Base-by-base conservation (phyloP, 2,888 invertebrate genomes). In the Zaprionus lineosus region DNA sequence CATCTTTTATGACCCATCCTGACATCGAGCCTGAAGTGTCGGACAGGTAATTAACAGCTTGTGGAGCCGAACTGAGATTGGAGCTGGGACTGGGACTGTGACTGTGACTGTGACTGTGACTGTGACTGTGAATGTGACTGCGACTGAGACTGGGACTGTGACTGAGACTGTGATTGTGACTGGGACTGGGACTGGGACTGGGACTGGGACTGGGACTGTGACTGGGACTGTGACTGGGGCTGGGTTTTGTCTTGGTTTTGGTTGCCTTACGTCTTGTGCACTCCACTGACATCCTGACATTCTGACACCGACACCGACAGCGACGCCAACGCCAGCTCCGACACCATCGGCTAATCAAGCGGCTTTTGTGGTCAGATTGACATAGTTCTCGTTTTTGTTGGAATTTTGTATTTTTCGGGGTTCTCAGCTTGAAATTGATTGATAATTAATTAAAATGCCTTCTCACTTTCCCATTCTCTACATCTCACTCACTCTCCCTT, bases 371-470 rank as follows among this genome's bases (percentile, higher is more conserved):
- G 12, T 21, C 19, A 40, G 14, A n/a, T n/a, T n/a, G n/a, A n/a
- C n/a, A n/a, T n/a, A n/a, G n/a, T n/a, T n/a, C n/a, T n/a, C n/a
- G n/a, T 31, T 29, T 19, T 24, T 24, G 8, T 24, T 24, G 4
- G 26, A 4, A n/a, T 21, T 46, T 12, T 21, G 21, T 21, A 33
- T 34, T 48, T 41, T 31, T 31, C 7, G 21, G 39, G 15, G n/a
- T n/a, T 36, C 33, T 12, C 36, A 36, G 68, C 46, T 62, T 46
- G 40, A 52, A 67, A 67, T 67, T 76, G 84, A 77, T 77, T 66
- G 62, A 73, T 77, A 84, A 77, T 84, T 77, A 78, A 83, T 83
- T 58, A 55, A 62, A 69, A 33, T 39, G 57, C 28, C 63, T 70
- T 60, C 79, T 84, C 82, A 71, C 67, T 58, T 61, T 63, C 56